Conservation (phyloP, 2,113 vertebrate species). For the Prinia subflava region DNA sequence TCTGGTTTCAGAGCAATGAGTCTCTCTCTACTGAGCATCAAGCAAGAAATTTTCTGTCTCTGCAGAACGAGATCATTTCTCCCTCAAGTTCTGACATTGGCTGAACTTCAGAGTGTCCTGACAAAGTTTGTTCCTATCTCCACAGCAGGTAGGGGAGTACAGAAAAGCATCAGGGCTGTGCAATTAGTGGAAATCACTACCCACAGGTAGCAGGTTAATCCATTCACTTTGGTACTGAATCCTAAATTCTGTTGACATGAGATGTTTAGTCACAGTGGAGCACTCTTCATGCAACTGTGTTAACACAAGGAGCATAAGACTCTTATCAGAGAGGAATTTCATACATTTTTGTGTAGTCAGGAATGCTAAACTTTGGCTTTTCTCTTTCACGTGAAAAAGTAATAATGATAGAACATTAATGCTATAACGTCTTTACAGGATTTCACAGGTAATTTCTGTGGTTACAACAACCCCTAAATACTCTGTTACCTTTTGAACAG, state of each 20-base stretch:
- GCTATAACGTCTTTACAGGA: neutral
- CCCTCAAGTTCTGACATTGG: neutral
- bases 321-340: neutral
- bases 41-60: neutral
- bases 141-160: neutral
- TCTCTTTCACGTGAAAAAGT: neutral
- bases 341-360: neutral
- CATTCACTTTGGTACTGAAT: neutral
- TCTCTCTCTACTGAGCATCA: neutral
- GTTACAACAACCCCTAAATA: neutral
- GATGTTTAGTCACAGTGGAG: neutral
- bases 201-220: accelerated
- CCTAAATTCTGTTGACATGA: neutral
- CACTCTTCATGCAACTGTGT: neutral
- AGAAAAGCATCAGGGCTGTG: neutral
- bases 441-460: neutral
- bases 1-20: neutral
- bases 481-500: neutral
- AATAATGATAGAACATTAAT: neutral
- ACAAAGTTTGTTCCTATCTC: neutral
- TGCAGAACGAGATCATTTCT: neutral
- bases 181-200: neutral
- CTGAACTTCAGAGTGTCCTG: neutral
- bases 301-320: accelerated
- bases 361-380: neutral